phyloP scores from a whole-genome alignment of 2,888 invertebrate genomes.

The Andricus curvator region DNA sequence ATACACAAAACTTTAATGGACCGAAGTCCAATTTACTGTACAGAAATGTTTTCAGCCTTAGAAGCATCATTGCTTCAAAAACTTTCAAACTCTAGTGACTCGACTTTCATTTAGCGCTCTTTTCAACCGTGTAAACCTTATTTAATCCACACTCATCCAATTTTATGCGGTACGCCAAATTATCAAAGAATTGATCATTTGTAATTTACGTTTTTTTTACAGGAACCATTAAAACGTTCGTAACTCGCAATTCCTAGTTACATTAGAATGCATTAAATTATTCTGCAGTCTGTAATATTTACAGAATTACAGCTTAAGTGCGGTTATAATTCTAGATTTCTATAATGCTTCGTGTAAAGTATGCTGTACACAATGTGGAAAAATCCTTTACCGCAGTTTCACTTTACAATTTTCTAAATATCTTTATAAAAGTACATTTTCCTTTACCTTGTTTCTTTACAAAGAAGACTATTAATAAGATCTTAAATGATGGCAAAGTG shows the following conservation, averaged over 20 bases:
- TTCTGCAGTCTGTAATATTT: constrained; percentile 16
- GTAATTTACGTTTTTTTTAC: not conserved
- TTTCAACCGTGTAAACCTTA: not conserved
- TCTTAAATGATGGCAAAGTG: constrained; percentile 18
- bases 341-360: not conserved
- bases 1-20: not conserved
- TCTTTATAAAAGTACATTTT: not conserved
- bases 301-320: constrained; percentile 9
- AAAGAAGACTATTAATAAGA: constrained; percentile 1
- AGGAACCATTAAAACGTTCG: not conserved
- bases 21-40: constrained; percentile 10
- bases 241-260: not conserved
- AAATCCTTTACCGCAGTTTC: not conserved
- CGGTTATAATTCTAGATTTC: constrained; percentile 14
- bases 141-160: not conserved
- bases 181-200: not conserved
- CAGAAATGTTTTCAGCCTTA: not conserved
- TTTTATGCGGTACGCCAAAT: not conserved
- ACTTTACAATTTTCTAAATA: constrained; percentile 3
- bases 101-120: not conserved
- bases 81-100: constrained; percentile 1
- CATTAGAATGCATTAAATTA: constrained; percentile 3
- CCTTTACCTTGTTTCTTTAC: not conserved
- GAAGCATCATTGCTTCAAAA: not conserved
- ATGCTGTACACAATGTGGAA: constrained; percentile 24